Base-by-base conservation (phyloP, 1,140 invertebrate species). In the Holcopasites calliopsidis region DNA sequence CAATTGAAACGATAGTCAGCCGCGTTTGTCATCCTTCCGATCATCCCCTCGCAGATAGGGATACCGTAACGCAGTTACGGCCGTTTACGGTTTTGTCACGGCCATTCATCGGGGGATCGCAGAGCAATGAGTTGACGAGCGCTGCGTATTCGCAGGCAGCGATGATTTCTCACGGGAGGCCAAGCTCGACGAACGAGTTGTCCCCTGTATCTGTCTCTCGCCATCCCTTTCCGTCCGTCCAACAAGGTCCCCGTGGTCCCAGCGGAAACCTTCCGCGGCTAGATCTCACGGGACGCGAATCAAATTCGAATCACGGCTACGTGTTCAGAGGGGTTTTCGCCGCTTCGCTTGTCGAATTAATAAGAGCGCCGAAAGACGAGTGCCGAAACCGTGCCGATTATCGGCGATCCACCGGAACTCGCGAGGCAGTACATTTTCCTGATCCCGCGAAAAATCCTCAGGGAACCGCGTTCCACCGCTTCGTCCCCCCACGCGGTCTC, bases 81-180 rank as follows among this genome's bases (percentile, higher is more conserved):
- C 78, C 80, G 80, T 83, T 83, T 83, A 83, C 79, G 79, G 76
- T 83, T 83, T 78, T 83, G 80, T 83, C 80, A 83, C 80, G 80
- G 76, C 70, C 82, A 83, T 83, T 83, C 79, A 83, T 82, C 70
- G 49, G 78, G 80, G 76, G 78, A 82, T 83, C 54, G 76, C 80
- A 62, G 62, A 44, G 75, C 74, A 69, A 83, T 52, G 72, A 64
- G 73, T 79, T 80, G 79, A 84, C 82, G 83, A 82, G 76, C 74
- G 49, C 66, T 74, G 65, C 70, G 78, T 80, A 85, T 81, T 78
- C 74, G 73, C 83, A 79, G 57, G 76, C 28, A 40, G 68, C 76
- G 79, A 83, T 86, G 85, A 86, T 86, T 86, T 86, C 85, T 86
- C 85, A 54, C 62, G 85, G 84, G 85, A 86, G 58, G 42, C 55